Base-by-base conservation (phyloP, 2,113 vertebrate genomes). In the Myotis brandtii region DNA sequence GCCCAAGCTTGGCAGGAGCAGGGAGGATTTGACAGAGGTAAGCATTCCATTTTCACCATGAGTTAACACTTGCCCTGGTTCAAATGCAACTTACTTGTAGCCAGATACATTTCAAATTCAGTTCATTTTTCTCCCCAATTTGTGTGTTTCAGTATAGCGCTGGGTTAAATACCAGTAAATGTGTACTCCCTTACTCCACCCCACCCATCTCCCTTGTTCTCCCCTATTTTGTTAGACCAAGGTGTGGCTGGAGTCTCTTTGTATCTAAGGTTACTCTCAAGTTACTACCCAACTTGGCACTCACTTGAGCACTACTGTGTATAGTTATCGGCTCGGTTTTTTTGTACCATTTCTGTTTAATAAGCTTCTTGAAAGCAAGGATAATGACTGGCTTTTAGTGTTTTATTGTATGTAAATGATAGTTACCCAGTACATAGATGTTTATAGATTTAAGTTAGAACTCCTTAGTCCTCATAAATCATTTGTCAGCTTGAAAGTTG, bases 21-120 rank as follows among this genome's bases (percentile, higher is more conserved):
- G 99, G 98, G 99, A 99, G 34, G 99, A 99, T 96, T 98, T 99
- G 99, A 98, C 98, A 80, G 99, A 99, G 99, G 99, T 99, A 98
- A 97, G 93, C 37, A 43, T 87, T 85, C 25, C 27, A 12, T 87
- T 89, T 69, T 86, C 75, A 67, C 48, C 6, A 0, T 50, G 12
- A 70, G 54, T 88, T 66, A 34, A 69, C 66, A 87, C 27, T 79
- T 25, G 32, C 6, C 2, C 20, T n/a, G 6, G 52, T 88, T 92
- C 40, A 84, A 9, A 14, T 73, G 10, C 62, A 16, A 88, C 62
- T 83, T 46, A n/a, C 13, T 93, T 91, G 81, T 54, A 14, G n/a
- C 32, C 56, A 11, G n/a, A 80, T 95, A 72, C 87, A 82, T 81
- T 84, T 94, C 56, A 82, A 27, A 76, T 30, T 80, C 32, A 70